A percentile compares a stretch with the other conserved stretches of the same genome.
phyloP scores from a whole-genome alignment of 2,888 invertebrate genomes.

The Nysson spinosus region DNA sequence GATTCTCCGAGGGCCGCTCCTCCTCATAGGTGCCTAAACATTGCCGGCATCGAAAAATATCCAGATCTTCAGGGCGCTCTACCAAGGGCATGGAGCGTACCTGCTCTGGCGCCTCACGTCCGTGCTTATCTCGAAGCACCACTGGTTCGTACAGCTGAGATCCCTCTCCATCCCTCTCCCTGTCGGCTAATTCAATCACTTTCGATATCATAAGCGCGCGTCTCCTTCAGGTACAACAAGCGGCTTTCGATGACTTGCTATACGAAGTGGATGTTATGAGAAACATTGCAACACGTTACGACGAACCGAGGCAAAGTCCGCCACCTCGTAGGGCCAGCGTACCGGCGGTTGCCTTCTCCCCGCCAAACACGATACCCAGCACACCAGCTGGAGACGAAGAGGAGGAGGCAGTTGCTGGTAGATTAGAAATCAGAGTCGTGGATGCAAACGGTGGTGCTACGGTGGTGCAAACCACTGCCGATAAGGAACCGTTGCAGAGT shows the following conservation, averaged over 20 bases:
- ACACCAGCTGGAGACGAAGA: slow-evolving; percentile 76
- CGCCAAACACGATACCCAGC: slow-evolving; percentile 54
- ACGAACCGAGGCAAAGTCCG: slow-evolving; percentile 66
- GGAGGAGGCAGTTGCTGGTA: slow-evolving; percentile 84
- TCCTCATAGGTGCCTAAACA: slow-evolving; percentile 83
- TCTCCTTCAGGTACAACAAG: slow-evolving; percentile 83
- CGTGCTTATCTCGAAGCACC: slow-evolving; percentile 87
- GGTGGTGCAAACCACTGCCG: slow-evolving; percentile 73
- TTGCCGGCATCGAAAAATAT: slow-evolving; percentile 89
- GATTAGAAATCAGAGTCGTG: slow-evolving; percentile 88
- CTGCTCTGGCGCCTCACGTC: slow-evolving; percentile 81
- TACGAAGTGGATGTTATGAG: slow-evolving; percentile 91
- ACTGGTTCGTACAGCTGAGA: slow-evolving; percentile 73
- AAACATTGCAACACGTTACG: slow-evolving; percentile 84
- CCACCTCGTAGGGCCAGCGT: slow-evolving; percentile 72
- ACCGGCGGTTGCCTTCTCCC: slow-evolving; percentile 71
- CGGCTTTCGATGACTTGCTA: slow-evolving; percentile 88
- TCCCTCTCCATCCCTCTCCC: not conserved
- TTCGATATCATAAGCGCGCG: not conserved
- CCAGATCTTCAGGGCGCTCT: slow-evolving; percentile 83
- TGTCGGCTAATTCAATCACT: not conserved
- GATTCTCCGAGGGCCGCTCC: slow-evolving; percentile 76
- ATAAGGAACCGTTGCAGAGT: slow-evolving; percentile 75
- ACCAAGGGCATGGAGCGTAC: slow-evolving; percentile 87
- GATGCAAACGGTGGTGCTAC: slow-evolving; percentile 74